Conservation (phyloP, 2,888 invertebrate species). For the Platycheirus rosarum region DNA sequence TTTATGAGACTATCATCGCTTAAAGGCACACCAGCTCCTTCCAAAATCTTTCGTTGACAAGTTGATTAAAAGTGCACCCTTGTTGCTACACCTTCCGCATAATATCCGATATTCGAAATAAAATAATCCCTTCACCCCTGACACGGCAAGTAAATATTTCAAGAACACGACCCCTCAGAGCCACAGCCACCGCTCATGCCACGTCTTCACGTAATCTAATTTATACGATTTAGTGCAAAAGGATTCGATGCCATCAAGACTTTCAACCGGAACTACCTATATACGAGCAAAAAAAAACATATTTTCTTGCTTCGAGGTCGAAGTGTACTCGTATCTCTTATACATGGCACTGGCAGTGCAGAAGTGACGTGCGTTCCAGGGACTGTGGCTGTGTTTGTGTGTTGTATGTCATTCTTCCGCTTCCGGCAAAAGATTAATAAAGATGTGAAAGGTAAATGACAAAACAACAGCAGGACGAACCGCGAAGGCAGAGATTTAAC, state of each 20-base stretch:
- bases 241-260: conserved; percentile 46
- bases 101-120: background rate
- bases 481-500: background rate
- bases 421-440: conserved; percentile 56
- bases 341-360: conserved; percentile 45
- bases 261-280: conserved; percentile 22
- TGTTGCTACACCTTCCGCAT: background rate
- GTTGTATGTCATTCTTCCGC: conserved; percentile 24
- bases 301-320: conserved; percentile 36
- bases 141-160: conserved; percentile 27
- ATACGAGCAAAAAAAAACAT: conserved; percentile 29
- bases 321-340: no score
- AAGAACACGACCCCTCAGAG: background rate
- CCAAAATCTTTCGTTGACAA: no score
- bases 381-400: no score
- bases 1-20: no score
- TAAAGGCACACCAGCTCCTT: no score
- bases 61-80: conserved; percentile 11
- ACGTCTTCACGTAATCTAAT: conserved; percentile 42
- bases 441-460: conserved; percentile 43
- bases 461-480: conserved; percentile 20
- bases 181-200: background rate
- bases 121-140: conserved; percentile 16
- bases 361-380: no score
- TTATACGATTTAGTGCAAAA: conserved; percentile 42